A percentile compares a stretch with the other conserved stretches of the same genome.
These are phyloP conservation scores for Telmatochromis brichardi DNA, from an alignment of 2,113 vertebrate species.

Conservation along the genomic window DNA sequence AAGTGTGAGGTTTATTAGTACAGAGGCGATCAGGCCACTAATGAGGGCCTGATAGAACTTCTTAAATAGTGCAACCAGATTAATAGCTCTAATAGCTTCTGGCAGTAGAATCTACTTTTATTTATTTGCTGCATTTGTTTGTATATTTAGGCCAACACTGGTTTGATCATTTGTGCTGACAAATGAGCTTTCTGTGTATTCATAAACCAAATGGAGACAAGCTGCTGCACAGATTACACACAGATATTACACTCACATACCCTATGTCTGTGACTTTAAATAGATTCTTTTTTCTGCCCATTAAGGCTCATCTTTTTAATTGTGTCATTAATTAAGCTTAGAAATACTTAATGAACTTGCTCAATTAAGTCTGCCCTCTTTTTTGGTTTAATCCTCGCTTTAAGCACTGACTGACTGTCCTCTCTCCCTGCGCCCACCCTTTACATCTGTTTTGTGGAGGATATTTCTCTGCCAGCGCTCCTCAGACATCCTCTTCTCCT, in stretches of 20 bases:
- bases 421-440: neutral
- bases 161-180: neutral
- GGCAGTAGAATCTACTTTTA: conserved; percentile 22
- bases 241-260: neutral
- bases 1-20: conserved; percentile 65
- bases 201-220: neutral
- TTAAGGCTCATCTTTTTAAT: conserved; percentile 51
- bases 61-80: conserved; percentile 48
- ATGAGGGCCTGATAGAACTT: conserved; percentile 57
- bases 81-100: conserved; percentile 48
- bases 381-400: conserved; percentile 22
- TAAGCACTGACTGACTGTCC: neutral
- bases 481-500: neutral
- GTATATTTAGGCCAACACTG: conserved; percentile 1
- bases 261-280: conserved; percentile 8
- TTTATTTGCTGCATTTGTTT: conserved; percentile 38
- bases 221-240: neutral
- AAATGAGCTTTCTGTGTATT: conserved; percentile 5
- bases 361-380: conserved; percentile 43
- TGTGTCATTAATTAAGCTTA: conserved; percentile 46
- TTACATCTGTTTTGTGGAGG: neutral
- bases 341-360: conserved; percentile 52
- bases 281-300: conserved; percentile 13
- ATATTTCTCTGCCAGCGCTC: neutral
- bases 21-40: conserved; percentile 65